phyloP scores from a whole-genome alignment of 2,888 invertebrate genomes.

The Noctua fimbriata region DNA sequence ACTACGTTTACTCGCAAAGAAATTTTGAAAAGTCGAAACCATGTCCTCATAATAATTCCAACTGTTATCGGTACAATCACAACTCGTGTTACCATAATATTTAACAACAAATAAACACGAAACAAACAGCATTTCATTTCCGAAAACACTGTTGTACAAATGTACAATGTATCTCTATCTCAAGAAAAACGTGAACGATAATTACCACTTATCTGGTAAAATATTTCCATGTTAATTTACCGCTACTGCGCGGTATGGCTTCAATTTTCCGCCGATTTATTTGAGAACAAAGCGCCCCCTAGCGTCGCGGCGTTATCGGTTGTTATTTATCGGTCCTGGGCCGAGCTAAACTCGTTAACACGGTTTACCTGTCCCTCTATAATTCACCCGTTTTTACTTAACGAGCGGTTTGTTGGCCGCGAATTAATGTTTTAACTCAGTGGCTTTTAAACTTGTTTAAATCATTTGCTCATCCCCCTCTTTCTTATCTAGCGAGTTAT shows the following conservation, averaged over 20 bases:
- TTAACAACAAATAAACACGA: constrained; percentile 26
- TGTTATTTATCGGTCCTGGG: constrained; percentile 78
- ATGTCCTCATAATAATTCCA: constrained; percentile 12
- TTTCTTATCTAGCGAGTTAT: constrained; percentile 59
- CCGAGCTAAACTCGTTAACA: constrained; percentile 81
- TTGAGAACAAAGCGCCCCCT: constrained; percentile 73
- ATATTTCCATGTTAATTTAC: constrained; percentile 69
- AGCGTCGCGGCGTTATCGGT: constrained; percentile 77
- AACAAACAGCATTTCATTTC: constrained; percentile 42
- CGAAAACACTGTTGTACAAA: constrained; percentile 33
- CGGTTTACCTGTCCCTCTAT: constrained; percentile 82
- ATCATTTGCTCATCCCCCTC: constrained; percentile 65
- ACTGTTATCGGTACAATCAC: constrained; percentile 3
- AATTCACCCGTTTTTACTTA: constrained; percentile 81
- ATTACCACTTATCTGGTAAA: constrained; percentile 64
- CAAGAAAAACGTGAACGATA: constrained; percentile 60
- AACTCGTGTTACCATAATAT: constrained; percentile 19
- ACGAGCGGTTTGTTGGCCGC: constrained; percentile 79
- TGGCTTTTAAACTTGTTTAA: constrained; percentile 70
- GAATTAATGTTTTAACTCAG: constrained; percentile 77
- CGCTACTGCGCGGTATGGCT: constrained; percentile 60
- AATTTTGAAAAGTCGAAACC: background rate
- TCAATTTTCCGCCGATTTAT: constrained; percentile 80
- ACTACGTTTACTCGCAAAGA: background rate
- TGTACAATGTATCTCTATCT: constrained; percentile 47